phyloP scores from a whole-genome alignment of 2,797 vertebrate species.

The Serranus cabrilla region DNA sequence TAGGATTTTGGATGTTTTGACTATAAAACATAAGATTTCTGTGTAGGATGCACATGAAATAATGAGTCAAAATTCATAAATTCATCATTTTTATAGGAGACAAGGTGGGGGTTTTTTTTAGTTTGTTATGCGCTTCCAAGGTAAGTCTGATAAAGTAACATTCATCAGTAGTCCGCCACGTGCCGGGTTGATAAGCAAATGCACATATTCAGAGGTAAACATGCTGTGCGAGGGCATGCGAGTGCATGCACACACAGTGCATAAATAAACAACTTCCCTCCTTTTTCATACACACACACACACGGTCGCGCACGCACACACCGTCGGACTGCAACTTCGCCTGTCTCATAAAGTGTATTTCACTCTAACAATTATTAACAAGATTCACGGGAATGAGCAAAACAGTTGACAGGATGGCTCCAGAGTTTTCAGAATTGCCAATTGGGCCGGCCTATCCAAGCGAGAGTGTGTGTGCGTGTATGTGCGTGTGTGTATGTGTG shows the following conservation, averaged over 20 bases:
- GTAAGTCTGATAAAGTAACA: conserved; percentile 24
- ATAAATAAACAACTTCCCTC: conserved; percentile 61
- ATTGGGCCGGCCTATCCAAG: conserved; percentile 64
- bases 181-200: conserved; percentile 54
- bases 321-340: conserved; percentile 39
- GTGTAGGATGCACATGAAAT: neutral
- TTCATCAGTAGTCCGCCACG: conserved; percentile 2
- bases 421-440: conserved; percentile 73
- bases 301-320: conserved; percentile 4
- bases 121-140: neutral
- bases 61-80: conserved; percentile 17
- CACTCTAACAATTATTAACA: conserved; percentile 81
- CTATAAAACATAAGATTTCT: neutral
- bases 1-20: neutral
- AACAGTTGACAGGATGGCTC: conserved; percentile 70
- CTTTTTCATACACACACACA: conserved; percentile 40
- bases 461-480: conserved; percentile 23
- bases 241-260: conserved; percentile 51
- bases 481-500: conserved; percentile 16
- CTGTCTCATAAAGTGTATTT: conserved; percentile 65
- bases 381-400: conserved; percentile 71
- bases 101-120: neutral
- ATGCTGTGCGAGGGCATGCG: conserved; percentile 37
- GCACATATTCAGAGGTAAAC: conserved; percentile 66
- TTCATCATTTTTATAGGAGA: neutral